These are phyloP conservation scores for Rhinogobius similis DNA, from an alignment of 2,113 vertebrate genomes.

Conservation along the genomic window DNA sequence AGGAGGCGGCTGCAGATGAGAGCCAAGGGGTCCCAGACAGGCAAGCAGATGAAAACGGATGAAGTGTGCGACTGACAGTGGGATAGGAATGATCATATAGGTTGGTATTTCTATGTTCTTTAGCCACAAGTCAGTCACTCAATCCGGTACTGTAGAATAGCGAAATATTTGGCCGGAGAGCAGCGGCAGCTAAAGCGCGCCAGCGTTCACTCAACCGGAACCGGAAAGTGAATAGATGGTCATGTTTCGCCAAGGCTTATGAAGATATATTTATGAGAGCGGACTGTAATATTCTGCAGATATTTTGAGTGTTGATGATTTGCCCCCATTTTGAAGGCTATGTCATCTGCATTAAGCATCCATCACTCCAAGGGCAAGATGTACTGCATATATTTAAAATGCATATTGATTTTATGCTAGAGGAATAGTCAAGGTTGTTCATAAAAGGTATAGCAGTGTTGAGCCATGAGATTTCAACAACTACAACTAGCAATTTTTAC, in stretches of 20 bases:
- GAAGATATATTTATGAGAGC: conserved; percentile 3
- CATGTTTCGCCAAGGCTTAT: conserved; percentile 4
- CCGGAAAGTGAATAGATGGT: too few relatives aligned
- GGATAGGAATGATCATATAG: too few relatives aligned
- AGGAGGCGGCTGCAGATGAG: too few relatives aligned
- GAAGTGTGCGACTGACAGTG: too few relatives aligned
- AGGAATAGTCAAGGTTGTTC: not conserved
- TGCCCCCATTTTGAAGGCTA: not conserved
- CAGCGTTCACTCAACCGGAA: too few relatives aligned
- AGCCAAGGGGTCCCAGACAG: too few relatives aligned
- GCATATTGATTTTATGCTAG: not conserved
- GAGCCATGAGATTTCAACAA: not conserved
- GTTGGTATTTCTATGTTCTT: too few relatives aligned
- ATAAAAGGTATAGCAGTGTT: not conserved
- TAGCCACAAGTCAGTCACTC: too few relatives aligned
- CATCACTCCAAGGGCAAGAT: not conserved
- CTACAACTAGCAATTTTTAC: not conserved
- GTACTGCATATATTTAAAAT: not conserved
- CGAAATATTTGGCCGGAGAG: too few relatives aligned
- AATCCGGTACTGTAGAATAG: too few relatives aligned
- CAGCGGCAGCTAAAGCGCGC: too few relatives aligned
- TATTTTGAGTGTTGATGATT: conserved; percentile 13
- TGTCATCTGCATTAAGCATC: conserved; percentile 12
- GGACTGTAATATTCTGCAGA: conserved; percentile 16
- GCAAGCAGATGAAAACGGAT: too few relatives aligned